Evolutionary conservation across 1,140 invertebrate species (phyloP), one percentile per base, ranked within the genome.

Genomic region (Brachionus koreanus): DNA sequence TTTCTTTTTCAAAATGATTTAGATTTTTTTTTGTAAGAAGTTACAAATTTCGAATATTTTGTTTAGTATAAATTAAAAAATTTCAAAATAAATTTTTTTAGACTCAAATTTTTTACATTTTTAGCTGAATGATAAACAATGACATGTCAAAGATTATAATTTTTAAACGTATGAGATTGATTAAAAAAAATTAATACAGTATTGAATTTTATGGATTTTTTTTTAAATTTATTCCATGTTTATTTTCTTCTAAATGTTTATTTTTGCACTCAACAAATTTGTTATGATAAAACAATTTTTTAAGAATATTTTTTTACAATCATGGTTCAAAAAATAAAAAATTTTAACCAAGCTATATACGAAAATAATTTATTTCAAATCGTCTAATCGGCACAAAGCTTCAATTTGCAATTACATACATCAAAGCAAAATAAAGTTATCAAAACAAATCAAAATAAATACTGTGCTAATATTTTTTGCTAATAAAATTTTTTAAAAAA

Each of bases 361-460:
- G 16, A 57, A 19, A 57, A 57, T 23, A 57, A 57, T 57, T 57
- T 23, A 19, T 57, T 57, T 39, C n/a, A 69, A 37, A 39, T 39
- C 16, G 35, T 37, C 29, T 69, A 16, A 39, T 69, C 37, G 35
- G 65, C 65, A 39, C 65, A 69, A 69, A 69, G 35, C 35, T 39
- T 39, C 65, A 69, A 69, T 33, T 69, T 69, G 16, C 35, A 9
- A 37, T 6, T 12, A 16, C 37, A 39, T 69, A 10, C 7, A 39
- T 39, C 37, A 65, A 69, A 37, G 65, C 65, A 69, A 69, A 69
- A 69, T 33, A 37, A 69, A 69, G 37, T 69, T 69, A 39, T 69
- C 65, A 39, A 37, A 69, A 69, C 33, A 35, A 69, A 69, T 69
- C 37, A 33, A 33, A 33, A 10, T 5, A 65, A 65, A 65, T 65